Evolutionary conservation across 37 sponge, comb jelly and placozoan species (phyloP).

Genomic region (Spongilla lacustris): DNA sequence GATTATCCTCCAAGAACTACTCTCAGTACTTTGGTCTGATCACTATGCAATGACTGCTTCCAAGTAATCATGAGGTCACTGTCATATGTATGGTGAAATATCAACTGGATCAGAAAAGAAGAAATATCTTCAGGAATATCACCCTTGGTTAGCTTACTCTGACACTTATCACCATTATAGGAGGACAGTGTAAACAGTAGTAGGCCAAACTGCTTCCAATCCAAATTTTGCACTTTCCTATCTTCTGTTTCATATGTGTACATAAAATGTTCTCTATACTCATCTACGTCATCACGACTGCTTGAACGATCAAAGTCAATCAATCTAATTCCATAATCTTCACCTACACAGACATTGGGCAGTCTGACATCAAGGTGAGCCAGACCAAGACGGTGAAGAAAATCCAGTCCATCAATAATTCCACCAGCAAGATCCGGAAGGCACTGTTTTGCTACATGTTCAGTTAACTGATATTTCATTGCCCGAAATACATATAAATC

Average conservation of each 20-base stretch:
- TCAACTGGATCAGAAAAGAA: background rate
- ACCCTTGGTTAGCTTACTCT: background rate
- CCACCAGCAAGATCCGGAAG: too few relatives aligned
- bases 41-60: background rate
- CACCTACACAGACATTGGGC: background rate
- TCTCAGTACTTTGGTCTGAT: background rate
- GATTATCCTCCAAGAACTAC: background rate
- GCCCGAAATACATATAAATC: too few relatives aligned
- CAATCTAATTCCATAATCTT: background rate
- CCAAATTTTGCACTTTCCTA: background rate
- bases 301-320: background rate
- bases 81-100: background rate
- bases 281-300: background rate
- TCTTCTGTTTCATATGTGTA: background rate
- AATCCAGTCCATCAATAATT: too few relatives aligned
- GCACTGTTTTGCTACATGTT: too few relatives aligned
- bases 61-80: background rate
- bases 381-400: background rate
- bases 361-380: conserved; percentile 1
- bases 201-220: background rate
- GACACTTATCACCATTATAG: background rate
- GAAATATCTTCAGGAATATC: background rate
- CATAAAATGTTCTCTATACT: background rate
- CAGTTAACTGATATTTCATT: too few relatives aligned
- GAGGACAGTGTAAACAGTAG: background rate